Evolutionary conservation across 2,888 invertebrate species (phyloP).

Genomic region (Ashinkailepas kermadecensis): DNA sequence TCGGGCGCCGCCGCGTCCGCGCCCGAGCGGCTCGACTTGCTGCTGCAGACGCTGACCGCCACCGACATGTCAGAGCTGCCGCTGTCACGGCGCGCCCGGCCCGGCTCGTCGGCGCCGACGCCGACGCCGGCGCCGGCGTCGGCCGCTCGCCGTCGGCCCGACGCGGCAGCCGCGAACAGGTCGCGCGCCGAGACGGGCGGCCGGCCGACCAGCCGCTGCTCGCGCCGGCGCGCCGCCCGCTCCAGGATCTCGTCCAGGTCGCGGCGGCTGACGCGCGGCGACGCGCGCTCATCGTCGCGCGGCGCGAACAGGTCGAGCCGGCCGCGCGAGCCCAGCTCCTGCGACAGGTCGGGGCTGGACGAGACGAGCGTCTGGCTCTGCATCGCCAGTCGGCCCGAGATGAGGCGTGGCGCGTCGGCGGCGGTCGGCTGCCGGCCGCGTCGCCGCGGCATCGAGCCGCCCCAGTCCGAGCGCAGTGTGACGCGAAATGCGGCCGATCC

Average conservation of each 20-base stretch:
- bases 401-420: not conserved
- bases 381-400: slow-evolving; percentile 8
- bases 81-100: not conserved
- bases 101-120: not conserved
- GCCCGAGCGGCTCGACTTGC: not conserved
- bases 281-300: not conserved
- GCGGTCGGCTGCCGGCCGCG: not conserved
- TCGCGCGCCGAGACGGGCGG: not conserved
- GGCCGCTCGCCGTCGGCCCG: not conserved
- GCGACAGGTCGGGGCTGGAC: not conserved
- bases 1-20: not conserved
- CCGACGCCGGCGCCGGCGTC: not conserved
- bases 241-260: slow-evolving; percentile 12
- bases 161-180: not conserved
- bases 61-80: not conserved
- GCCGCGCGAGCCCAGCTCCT: not conserved
- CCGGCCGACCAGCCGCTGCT: not conserved
- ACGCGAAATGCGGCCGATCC: not conserved
- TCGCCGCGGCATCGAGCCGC: not conserved
- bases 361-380: not conserved
- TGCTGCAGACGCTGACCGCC: not conserved
- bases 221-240: slow-evolving; percentile 1
- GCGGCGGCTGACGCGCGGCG: slow-evolving; percentile 1
- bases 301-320: not conserved
- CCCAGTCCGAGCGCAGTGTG: not conserved